Base-by-base conservation (phyloP, 2,888 invertebrate genomes). In the Macaria liturata region DNA sequence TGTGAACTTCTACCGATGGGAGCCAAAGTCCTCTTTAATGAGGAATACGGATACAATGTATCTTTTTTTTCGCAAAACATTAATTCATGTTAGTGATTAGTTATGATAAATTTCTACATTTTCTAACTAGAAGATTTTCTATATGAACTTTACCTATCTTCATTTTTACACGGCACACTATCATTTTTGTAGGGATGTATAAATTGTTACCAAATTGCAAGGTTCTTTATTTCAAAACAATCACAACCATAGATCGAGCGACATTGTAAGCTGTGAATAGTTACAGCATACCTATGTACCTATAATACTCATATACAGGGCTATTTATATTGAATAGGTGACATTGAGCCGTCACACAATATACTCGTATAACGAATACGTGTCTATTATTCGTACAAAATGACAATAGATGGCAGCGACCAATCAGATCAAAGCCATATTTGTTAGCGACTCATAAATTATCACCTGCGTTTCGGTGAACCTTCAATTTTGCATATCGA, bases 381-480 rank as follows among this genome's bases (percentile, higher is more conserved):
- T 56, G 55, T 46, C 44, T 46, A 54, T 60, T 49, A 59, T 58
- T 44, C 30, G 8, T 31, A 20, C 30, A 51, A 44, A 42, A 44
- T 40, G 20, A 48, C 47, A 47, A 47, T 42, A 48, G 31, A 47
- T 37, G 32, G 9, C 56, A 42, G 32, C 40, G 49, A 46, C 48
- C 52, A 56, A 60, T 43, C 48, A 42, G 53, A 76, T 74, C 80
- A 82, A 85, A 81, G 78, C 78, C 79, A 74, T 67, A 75, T 78
- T 74, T 73, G 70, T 84, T 79, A 80, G 71, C 72, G 61, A 30
- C 44, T 39, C 37, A 34, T 44, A 37, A 51, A 51, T 50, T 45
- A 45, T 9, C 51, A 51, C 51, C n/a, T 42, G 0, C 42, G 9
- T 8, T 59, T 67, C 56, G 44, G 50, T 64, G 69, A 72, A 71